Base-by-base conservation (phyloP, 2,888 invertebrate genomes). In the Chromoteleia sp. region DNA sequence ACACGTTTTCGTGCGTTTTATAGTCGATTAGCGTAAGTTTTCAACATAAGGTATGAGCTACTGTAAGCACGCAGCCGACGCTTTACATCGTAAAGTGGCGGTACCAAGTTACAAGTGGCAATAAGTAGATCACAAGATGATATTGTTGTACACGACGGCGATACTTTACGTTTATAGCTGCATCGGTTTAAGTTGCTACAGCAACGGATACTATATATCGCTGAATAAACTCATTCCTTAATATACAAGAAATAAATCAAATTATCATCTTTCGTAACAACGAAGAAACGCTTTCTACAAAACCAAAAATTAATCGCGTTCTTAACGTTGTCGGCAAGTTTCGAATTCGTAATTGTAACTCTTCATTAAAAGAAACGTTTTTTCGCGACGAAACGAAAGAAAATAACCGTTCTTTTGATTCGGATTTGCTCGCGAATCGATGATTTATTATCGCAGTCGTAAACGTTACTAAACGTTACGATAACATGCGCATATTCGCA, bases 71-170 rank as follows among this genome's bases (percentile, higher is more conserved):
- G 68, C 54, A 68, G 68, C 43, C 54, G 54, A 43, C 30, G 41
- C 54, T 68, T 68, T 68, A 43, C 54, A 48, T 50, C 52, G 52
- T 67, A 67, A 67, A 67, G 67, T 54, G 67, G 67, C 17, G 67
- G 67, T 67, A 25, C 48, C 67, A 25, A 67, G 67, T 50, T 67
- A 52, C 67, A 67, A 67, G 67, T 67, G 67, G 67, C 67, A 67
- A 67, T 67, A 67, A 67, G 67, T 67, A 54, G 67, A 67, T 67
- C 67, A 52, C 52, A 67, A 67, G 67, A 67, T 68, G 68, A 68
- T 68, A 68, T 68, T 68, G 68, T 68, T 68, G 68, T 56, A 68
- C 52, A 67, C 52, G 52, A 67, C 67, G 54, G 43, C 54, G 43
- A 68, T 54, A 68, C 68, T 54, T 68, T 68, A 68, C 30, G 43